Base-by-base conservation (phyloP, 2,797 vertebrate genomes). In the Etheostoma nigrum region DNA sequence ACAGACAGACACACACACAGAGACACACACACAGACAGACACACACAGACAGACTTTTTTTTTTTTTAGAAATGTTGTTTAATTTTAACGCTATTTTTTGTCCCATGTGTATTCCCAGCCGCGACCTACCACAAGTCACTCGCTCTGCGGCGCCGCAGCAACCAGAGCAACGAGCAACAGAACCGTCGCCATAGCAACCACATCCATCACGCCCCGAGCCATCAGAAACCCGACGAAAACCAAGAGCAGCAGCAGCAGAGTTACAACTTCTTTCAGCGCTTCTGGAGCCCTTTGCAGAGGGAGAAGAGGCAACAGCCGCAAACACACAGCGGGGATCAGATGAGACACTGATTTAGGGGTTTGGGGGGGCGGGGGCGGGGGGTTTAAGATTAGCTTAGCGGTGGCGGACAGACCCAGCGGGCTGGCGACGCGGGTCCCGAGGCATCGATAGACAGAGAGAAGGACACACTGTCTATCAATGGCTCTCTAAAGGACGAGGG, bases 61-160 rank as follows among this genome's bases (percentile, higher is more conserved):
- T 36, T 33, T 7, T 33, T 51, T 4, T 4, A 0, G 0, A 42
- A 40, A 16, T 21, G 19, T 75, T 65, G n/a, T 27, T 63, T 18
- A 12, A 10, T 27, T 78, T 10, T 59, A 47, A 70, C 2, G 27
- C 6, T 36, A 36, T 11, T 44, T 49, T 12, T 73, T 81, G n/a
- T n/a, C 57, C 78, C 4, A 0, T 83, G 74, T 79, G 25, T 88
- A 89, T 78, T 88, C 88, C 81, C 93, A 99, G 98, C 97, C 3
- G 97, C 96, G 48, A 94, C 94, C 63, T 98, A 95, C 94, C 96
- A 97, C 94, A 95, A 93, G 92, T 95, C 95, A 64, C 92, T 94
- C 33, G 83, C 91, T 80, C 93, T 95, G 71, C 96, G 91, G 91
- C 96, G 91, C 83, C 94, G 92, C 92, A 91, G 72, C 95, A 94